phyloP scores from a whole-genome alignment of 1,140 invertebrate species.

The Euborellia annulipes region DNA sequence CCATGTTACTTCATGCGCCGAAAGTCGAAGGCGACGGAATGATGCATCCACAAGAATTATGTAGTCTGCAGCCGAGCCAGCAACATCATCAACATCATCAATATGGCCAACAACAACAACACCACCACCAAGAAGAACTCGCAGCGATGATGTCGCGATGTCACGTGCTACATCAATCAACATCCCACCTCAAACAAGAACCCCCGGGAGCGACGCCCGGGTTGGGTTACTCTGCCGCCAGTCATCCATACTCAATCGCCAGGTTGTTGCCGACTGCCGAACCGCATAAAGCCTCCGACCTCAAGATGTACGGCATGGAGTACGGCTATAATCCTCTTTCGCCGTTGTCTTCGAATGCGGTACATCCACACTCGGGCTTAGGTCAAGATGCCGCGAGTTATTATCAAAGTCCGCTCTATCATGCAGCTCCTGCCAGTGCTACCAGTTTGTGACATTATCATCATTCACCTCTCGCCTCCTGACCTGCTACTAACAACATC shows the following conservation, averaged over 20 bases:
- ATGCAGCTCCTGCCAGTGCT: constrained; percentile 41
- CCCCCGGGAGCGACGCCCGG: constrained; percentile 26
- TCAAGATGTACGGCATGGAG: constrained; percentile 36
- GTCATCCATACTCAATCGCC: constrained; percentile 87
- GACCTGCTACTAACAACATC: no score
- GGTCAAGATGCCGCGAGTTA: constrained; percentile 57
- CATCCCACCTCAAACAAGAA: constrained; percentile 59
- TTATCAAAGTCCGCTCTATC: constrained; percentile 62
- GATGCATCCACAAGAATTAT: constrained; percentile 25
- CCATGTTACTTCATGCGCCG: constrained; percentile 9
- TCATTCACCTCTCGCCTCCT: no score
- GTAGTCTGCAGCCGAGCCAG: constrained; percentile 27
- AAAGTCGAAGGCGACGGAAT: constrained; percentile 12
- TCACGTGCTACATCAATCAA: constrained; percentile 28
- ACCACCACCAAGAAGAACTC: constrained; percentile 41
- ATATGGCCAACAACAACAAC: constrained; percentile 27
- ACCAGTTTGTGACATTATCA: constrained; percentile 28
- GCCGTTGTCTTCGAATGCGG: constrained; percentile 37
- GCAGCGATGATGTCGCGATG: constrained; percentile 47
- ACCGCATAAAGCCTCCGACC: constrained; percentile 41
- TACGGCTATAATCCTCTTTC: constrained; percentile 39
- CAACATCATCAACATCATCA: constrained; percentile 28
- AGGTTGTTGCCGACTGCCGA: constrained; percentile 67
- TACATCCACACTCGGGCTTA: constrained; percentile 36
- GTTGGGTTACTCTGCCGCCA: constrained; percentile 43